These are phyloP conservation scores for Caenorhabditis sp. DNA, from an alignment of 2,888 invertebrate species.

Conservation along the genomic window DNA sequence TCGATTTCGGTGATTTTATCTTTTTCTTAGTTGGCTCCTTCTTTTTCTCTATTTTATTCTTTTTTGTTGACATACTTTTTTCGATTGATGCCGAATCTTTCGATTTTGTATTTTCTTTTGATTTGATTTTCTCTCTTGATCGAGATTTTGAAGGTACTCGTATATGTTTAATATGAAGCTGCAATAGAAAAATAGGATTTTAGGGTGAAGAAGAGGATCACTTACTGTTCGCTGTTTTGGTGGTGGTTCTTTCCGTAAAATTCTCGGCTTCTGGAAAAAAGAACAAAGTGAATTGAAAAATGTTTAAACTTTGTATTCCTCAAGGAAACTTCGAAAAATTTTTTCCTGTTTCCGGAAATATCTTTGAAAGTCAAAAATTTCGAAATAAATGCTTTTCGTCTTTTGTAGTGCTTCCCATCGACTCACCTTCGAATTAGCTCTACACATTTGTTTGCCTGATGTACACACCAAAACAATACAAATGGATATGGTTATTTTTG, in stretches of 20 bases:
- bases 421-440: neutral
- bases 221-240: neutral
- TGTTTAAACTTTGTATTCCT: too few species aligned
- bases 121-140: neutral
- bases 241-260: neutral
- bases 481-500: neutral
- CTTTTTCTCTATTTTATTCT: conserved; percentile 6
- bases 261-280: neutral
- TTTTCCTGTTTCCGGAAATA: too few species aligned
- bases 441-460: neutral
- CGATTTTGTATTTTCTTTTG: conserved; percentile 1
- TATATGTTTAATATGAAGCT: too few species aligned
- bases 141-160: neutral
- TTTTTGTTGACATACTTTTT: neutral
- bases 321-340: too few species aligned
- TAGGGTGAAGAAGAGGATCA: too few species aligned
- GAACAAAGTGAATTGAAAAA: too few species aligned
- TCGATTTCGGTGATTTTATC: conserved; percentile 1
- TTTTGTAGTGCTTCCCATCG: too few species aligned
- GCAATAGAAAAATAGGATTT: too few species aligned
- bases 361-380: too few species aligned
- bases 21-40: too few species aligned
- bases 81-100: neutral
- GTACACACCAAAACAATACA: neutral
- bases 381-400: too few species aligned